Percentiles rank a stretch among this genome's conserved stretches.
These are phyloP conservation scores for Leucozona laternaria DNA, from an alignment of 2,888 invertebrate species.

Conservation along the genomic window DNA sequence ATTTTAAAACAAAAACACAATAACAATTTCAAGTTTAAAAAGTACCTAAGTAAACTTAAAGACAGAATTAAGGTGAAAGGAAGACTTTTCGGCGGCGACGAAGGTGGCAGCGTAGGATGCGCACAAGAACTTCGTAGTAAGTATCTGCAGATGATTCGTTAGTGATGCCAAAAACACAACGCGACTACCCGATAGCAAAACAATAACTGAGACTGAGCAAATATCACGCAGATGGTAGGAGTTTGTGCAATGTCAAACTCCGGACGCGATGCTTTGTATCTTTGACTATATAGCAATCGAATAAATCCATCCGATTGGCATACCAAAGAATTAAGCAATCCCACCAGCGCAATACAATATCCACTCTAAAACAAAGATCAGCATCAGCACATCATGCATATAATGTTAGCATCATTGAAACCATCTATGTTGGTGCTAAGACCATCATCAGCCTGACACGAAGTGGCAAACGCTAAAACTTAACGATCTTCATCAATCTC, in stretches of 20 bases:
- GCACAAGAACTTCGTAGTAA: conserved; percentile 11
- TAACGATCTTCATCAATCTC: conserved; percentile 35
- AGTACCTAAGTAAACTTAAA: neutral
- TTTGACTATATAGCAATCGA: conserved; percentile 29
- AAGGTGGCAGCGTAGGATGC: neutral
- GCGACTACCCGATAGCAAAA: conserved; percentile 58
- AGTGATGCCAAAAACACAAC: conserved; percentile 13
- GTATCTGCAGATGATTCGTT: conserved; percentile 21
- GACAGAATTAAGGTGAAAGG: neutral
- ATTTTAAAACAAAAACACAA: neutral
- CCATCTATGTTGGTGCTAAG: conserved; percentile 25
- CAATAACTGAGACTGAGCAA: conserved; percentile 72
- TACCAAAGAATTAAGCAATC: conserved; percentile 61
- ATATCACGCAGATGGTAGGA: conserved; percentile 65
- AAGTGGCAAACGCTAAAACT: conserved; percentile 51
- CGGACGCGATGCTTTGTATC: conserved; percentile 40
- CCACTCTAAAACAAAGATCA: conserved; percentile 54
- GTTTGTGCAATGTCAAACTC: conserved; percentile 72
- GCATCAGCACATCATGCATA: conserved; percentile 38
- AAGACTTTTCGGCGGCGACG: neutral
- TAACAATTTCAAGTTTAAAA: neutral
- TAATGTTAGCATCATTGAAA: conserved; percentile 37
- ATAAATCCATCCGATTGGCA: conserved; percentile 69
- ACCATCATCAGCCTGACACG: conserved; percentile 11
- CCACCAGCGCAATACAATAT: conserved; percentile 59